A percentile compares a stretch with the other conserved stretches of the same genome.
phyloP scores from a whole-genome alignment of 1,140 invertebrate genomes.

The Dendrolimus punctatus region DNA sequence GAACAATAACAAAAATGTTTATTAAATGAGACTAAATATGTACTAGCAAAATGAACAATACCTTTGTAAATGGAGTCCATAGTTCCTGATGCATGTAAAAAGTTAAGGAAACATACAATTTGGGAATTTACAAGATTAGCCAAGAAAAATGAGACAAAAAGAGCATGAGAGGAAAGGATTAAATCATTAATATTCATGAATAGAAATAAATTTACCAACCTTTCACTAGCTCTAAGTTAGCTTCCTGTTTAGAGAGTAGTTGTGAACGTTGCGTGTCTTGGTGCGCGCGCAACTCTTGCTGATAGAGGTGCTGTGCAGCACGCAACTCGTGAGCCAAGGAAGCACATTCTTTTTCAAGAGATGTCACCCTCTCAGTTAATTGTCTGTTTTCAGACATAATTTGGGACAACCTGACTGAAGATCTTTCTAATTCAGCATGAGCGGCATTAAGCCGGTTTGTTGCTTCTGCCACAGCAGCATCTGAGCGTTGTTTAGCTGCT shows the following conservation, averaged over 20 bases:
- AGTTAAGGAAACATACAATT: constrained; percentile 28
- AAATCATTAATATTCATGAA: constrained; percentile 1
- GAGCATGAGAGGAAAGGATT: constrained; percentile 12
- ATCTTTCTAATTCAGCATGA: constrained; percentile 83
- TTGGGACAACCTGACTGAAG: constrained; percentile 80
- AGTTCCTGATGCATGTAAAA: constrained; percentile 70
- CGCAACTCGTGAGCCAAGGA: constrained; percentile 90
- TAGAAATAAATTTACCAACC: constrained; percentile 70
- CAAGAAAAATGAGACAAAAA: constrained; percentile 14
- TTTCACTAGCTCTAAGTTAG: constrained; percentile 92
- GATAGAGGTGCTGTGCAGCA: constrained; percentile 87
- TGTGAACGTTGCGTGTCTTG: constrained; percentile 90
- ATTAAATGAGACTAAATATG: constrained; percentile 1
- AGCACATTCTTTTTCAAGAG: constrained; percentile 91
- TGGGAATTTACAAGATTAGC: constrained; percentile 7
- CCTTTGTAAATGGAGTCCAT: constrained; percentile 67
- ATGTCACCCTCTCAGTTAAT: constrained; percentile 85
- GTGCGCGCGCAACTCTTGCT: constrained; percentile 91
- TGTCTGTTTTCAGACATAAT: constrained; percentile 83
- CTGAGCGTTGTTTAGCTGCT: constrained; percentile 74
- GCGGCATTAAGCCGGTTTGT: constrained; percentile 81
- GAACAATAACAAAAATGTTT: constrained; percentile 6
- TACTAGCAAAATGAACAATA: constrained; percentile 55
- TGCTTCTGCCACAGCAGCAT: constrained; percentile 80
- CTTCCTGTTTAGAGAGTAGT: constrained; percentile 90